Evolutionary conservation across 2,888 invertebrate species (phyloP).

Genomic region (Apamea epomidion): DNA sequence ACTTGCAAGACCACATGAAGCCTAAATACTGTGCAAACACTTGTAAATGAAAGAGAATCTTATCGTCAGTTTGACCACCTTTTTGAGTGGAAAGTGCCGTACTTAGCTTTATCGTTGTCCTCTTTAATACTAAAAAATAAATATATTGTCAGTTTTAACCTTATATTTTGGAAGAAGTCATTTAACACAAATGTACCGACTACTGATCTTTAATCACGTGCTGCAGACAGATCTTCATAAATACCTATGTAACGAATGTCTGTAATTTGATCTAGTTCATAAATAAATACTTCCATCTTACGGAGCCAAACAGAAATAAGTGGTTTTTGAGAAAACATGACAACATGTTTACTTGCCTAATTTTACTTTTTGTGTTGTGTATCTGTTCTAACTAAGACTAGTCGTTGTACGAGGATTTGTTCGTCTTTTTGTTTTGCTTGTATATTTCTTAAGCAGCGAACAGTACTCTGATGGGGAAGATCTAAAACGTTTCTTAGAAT

Average conservation of each 20-base stretch:
- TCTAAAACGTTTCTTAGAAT: not conserved
- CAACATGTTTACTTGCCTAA: constrained; percentile 21
- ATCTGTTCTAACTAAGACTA: constrained; percentile 21
- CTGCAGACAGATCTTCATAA: constrained; percentile 17
- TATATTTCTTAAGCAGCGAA: constrained; percentile 2
- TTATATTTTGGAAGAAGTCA: not conserved
- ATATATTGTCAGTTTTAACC: not conserved
- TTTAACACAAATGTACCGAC: no score
- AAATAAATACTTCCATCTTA: constrained; percentile 30
- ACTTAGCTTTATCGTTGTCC: not conserved
- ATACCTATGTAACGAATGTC: constrained; percentile 15
- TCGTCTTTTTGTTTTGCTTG: not conserved
- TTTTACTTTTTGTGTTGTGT: constrained; percentile 26
- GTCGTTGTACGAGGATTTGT: not conserved
- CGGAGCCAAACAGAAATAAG: constrained; percentile 26
- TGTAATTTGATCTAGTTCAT: constrained; percentile 41
- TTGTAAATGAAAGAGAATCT: not conserved
- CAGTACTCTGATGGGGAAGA: no score
- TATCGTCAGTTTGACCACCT: not conserved
- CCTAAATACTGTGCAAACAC: not conserved
- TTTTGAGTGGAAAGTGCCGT: not conserved
- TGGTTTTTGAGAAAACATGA: constrained; percentile 17
- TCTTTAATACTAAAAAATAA: constrained; percentile 10
- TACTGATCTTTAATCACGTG: constrained; percentile 9
- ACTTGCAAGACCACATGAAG: not conserved